Percentiles rank a stretch among this genome's conserved stretches.
These are phyloP conservation scores for Meles meles DNA, from an alignment of 2,113 vertebrate species.

Conservation along the genomic window DNA sequence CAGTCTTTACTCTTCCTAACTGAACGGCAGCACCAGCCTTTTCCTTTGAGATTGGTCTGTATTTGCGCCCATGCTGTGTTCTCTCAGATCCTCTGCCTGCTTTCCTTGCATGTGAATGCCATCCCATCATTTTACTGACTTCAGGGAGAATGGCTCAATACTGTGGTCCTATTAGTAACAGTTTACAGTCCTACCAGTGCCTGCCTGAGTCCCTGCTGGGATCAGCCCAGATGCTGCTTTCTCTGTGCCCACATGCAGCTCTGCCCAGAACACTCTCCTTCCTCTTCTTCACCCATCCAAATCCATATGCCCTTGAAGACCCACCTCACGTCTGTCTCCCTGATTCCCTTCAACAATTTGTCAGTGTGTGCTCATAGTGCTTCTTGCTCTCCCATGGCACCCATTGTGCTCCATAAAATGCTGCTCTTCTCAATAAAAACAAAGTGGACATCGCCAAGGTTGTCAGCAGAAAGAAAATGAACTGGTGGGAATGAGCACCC, in stretches of 20 bases:
- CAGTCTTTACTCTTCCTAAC: background rate
- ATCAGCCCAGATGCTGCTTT: background rate
- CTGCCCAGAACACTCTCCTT: background rate
- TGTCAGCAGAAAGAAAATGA: background rate
- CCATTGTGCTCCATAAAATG: background rate
- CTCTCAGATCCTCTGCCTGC: no score
- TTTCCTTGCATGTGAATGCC: background rate
- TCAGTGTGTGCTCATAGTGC: background rate
- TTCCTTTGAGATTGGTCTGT: background rate
- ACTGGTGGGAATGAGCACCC: background rate
- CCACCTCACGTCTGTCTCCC: background rate
- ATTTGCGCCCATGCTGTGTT: background rate
- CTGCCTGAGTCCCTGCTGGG: accelerated
- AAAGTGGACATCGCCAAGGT: accelerated
- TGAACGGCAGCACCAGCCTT: background rate
- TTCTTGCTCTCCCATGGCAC: background rate
- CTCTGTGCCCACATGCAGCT: background rate
- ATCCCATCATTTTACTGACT: background rate
- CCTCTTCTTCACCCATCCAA: background rate
- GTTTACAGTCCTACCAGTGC: background rate
- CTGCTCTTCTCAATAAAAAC: background rate
- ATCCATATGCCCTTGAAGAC: background rate
- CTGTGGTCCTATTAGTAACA: background rate
- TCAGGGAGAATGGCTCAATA: background rate
- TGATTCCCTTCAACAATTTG: background rate